Evolutionary conservation across 2,888 invertebrate genomes (phyloP), one percentile per base, ranked within the genome.

Genomic region (Pristionchus exspectatus): DNA sequence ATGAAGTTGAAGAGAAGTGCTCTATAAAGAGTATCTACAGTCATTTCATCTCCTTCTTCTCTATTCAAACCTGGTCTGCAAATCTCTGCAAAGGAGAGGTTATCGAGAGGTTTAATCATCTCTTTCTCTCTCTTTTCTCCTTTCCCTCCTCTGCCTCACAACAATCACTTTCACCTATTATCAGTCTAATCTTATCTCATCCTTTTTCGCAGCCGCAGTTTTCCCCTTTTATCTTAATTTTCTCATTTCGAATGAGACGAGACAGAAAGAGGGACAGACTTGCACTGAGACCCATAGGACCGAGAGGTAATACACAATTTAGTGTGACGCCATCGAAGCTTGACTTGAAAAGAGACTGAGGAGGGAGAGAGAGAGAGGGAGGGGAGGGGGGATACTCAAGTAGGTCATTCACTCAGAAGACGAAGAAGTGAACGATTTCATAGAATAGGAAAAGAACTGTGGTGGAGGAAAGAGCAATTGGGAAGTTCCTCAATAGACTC

Each of bases 171-270:
- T 72, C 72, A 12, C 72, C 27, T 72, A 72, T 72, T 30, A n/a
- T 30, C 72, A 72, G 33, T 16, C 33, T 72, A 72, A 72, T 33
- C 27, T 27, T 69, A 69, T 69, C 72, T 72, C 72, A 69, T 69
- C 27, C n/a, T 4, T 66, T 66, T 66, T 66, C 66, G 27, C 66
- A 72, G 7, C 27, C 30, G 33, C 30, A 18, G 33, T 38, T 30
- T 72, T 72, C 30, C 72, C 30, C 30, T 33, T 33, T 59, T 59
- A 59, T 59, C 33, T 72, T 16, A 33, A 72, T 72, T 72, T 72
- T 72, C 72, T 72, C 72, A 72, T 72, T 72, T 72, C 3, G 9
- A 72, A 0, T 72, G 14, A 33, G 59, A 59, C 59, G 69, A 72
- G 33, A 72, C 72, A 27, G 27, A 21, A 14, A 63, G 24, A n/a